These are phyloP conservation scores for Cerceris rybyensis DNA, from an alignment of 2,888 invertebrate species.

Conservation along the genomic window DNA sequence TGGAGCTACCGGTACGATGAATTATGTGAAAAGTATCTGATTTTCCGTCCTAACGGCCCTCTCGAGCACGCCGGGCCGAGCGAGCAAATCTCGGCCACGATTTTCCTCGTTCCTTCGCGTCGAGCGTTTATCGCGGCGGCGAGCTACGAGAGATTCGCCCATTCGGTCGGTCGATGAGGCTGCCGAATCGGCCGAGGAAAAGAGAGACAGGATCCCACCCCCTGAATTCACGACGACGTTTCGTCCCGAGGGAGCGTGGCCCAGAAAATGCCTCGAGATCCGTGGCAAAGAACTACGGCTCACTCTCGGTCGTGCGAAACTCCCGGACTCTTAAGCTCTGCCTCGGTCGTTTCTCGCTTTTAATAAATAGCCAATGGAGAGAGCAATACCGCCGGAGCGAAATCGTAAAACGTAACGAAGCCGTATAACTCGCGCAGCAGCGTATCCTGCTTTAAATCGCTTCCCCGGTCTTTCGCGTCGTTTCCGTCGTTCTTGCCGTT, in stretches of 20 bases:
- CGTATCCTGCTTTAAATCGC: conserved; percentile 48
- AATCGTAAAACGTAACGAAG: conserved; percentile 54
- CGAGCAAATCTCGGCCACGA: background rate
- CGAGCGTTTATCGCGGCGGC: too few relatives aligned
- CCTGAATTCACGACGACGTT: too few relatives aligned
- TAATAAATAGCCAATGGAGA: conserved; percentile 54
- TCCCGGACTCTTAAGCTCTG: background rate
- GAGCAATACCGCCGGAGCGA: conserved; percentile 46
- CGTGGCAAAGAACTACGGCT: too few relatives aligned
- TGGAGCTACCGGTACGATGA: conserved; percentile 54
- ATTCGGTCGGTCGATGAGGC: too few relatives aligned
- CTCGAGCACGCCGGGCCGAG: background rate
- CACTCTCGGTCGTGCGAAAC: too few relatives aligned
- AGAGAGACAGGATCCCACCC: too few relatives aligned
- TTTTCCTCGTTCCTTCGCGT: too few relatives aligned
- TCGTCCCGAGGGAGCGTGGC: background rate
- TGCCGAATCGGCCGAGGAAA: too few relatives aligned
- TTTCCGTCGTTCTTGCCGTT: background rate
- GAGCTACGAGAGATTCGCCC: too few relatives aligned
- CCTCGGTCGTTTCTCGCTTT: conserved; percentile 30
- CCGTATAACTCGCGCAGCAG: conserved; percentile 40
- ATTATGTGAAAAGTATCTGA: conserved; percentile 72
- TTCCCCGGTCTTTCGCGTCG: conserved; percentile 24
- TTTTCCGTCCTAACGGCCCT: conserved; percentile 49
- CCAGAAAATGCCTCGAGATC: conserved; percentile 17